These are phyloP conservation scores for Mareca strepera DNA, from an alignment of 2,797 vertebrate genomes.

Conservation along the genomic window DNA sequence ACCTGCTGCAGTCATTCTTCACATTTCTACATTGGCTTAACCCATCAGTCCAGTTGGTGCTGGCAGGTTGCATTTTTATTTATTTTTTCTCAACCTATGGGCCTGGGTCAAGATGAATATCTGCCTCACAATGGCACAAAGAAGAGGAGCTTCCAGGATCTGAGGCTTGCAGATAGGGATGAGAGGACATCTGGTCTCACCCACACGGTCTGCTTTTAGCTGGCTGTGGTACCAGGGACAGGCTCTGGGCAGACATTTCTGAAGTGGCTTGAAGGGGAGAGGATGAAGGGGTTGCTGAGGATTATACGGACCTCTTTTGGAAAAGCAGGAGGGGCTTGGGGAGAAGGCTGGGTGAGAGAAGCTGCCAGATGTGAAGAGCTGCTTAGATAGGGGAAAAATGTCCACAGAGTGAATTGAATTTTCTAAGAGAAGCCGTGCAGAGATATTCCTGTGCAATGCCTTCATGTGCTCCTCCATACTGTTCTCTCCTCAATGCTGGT, in stretches of 20 bases:
- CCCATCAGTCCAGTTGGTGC: background rate
- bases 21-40: background rate
- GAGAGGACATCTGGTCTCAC: slow-evolving; percentile 25
- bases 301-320: background rate
- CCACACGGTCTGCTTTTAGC: background rate
- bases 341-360: background rate
- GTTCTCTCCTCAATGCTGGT: background rate
- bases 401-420: background rate
- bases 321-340: background rate
- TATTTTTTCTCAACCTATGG: background rate
- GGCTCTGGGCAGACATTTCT: slow-evolving; percentile 33
- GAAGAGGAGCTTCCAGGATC: background rate
- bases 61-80: slow-evolving; percentile 16
- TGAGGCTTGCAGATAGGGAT: slow-evolving; percentile 14
- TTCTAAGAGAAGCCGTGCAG: background rate
- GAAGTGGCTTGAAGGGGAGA: background rate
- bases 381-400: background rate
- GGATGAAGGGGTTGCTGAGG: background rate
- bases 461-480: background rate
- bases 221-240: background rate
- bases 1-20: background rate
- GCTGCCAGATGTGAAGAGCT: slow-evolving; percentile 24
- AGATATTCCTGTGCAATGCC: background rate
- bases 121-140: background rate
- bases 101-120: background rate